Percentiles rank a stretch among this genome's conserved stretches.
phyloP scores from a whole-genome alignment of 1,140 invertebrate species.

The Camponotus floridanus region DNA sequence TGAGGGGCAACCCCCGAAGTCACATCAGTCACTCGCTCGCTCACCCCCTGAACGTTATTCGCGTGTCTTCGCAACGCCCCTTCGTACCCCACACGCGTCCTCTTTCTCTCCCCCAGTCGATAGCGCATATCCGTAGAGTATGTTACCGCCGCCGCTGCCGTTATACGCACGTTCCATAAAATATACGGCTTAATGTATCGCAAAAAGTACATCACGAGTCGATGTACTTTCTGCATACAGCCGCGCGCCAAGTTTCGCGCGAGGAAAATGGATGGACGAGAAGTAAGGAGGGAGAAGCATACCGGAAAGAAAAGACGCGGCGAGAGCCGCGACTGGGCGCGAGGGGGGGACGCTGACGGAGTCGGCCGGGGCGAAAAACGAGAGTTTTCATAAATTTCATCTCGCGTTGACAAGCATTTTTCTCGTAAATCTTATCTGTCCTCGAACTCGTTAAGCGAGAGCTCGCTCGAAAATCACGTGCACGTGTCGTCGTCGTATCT shows the following conservation, averaged over 20 bases:
- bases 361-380: constrained; percentile 44
- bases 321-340: not conserved
- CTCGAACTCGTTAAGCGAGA: constrained; percentile 54
- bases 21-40: constrained; percentile 73
- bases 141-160: constrained; percentile 16
- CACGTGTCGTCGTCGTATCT: constrained; percentile 20
- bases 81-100: constrained; percentile 2
- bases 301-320: constrained; percentile 9
- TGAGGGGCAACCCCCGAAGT: constrained; percentile 45
- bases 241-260: constrained; percentile 61
- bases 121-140: constrained; percentile 22
- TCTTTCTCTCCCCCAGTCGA: constrained; percentile 49
- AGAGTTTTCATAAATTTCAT: constrained; percentile 66
- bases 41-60: constrained; percentile 75
- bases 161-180: constrained; percentile 72
- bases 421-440: constrained; percentile 62
- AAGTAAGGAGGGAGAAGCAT: constrained; percentile 26
- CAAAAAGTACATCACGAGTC: constrained; percentile 75
- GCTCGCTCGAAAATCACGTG: constrained; percentile 51
- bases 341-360: constrained; percentile 4
- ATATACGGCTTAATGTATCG: constrained; percentile 79
- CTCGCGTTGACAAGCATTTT: constrained; percentile 57
- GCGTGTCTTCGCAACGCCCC: constrained; percentile 73
- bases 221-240: constrained; percentile 70
- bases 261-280: constrained; percentile 69